Percentiles rank a stretch among this genome's conserved stretches.
phyloP scores from a whole-genome alignment of 2,113 vertebrate species.

The Aldabrachelys gigantea region DNA sequence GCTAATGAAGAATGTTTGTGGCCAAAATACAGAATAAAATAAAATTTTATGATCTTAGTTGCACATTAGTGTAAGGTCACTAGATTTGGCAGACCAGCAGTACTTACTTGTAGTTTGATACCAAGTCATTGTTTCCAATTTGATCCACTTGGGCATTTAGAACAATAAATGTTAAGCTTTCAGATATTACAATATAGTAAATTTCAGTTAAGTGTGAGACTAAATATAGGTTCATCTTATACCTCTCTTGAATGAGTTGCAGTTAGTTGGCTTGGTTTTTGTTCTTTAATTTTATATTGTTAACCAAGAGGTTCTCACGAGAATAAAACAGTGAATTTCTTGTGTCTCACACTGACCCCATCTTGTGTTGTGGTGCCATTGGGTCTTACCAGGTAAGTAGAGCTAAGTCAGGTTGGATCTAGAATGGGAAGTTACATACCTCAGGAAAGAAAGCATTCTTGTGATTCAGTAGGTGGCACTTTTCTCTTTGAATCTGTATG shows the following conservation, averaged over 20 bases:
- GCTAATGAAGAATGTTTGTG: slow-evolving; percentile 74
- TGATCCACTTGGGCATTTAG: slow-evolving; percentile 18
- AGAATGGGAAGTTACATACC: neutral
- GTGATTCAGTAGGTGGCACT: neutral
- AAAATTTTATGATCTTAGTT: slow-evolving; percentile 76
- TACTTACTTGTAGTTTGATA: slow-evolving; percentile 33
- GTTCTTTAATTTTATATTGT: neutral
- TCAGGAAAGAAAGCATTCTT: neutral
- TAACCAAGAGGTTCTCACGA: neutral
- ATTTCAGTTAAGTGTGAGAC: slow-evolving; percentile 11
- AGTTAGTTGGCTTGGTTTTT: neutral
- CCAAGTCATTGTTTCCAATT: slow-evolving; percentile 31
- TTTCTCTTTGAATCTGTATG: neutral
- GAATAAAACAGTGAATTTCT: neutral
- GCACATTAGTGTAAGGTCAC: slow-evolving; percentile 63
- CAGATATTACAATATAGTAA: slow-evolving; percentile 47
- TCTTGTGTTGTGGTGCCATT: neutral
- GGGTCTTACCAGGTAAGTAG: neutral
- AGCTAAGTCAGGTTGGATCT: neutral
- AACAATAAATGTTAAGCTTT: slow-evolving; percentile 44
- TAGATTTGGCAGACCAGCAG: slow-evolving; percentile 59
- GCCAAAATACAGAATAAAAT: slow-evolving; percentile 73
- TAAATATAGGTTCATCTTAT: slow-evolving; percentile 28
- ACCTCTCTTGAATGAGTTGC: neutral
- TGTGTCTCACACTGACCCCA: neutral